Evolutionary conservation across 1,140 invertebrate genomes (phyloP), one percentile per base, ranked within the genome.

Genomic region (Camponotus pennsylvanicus): DNA sequence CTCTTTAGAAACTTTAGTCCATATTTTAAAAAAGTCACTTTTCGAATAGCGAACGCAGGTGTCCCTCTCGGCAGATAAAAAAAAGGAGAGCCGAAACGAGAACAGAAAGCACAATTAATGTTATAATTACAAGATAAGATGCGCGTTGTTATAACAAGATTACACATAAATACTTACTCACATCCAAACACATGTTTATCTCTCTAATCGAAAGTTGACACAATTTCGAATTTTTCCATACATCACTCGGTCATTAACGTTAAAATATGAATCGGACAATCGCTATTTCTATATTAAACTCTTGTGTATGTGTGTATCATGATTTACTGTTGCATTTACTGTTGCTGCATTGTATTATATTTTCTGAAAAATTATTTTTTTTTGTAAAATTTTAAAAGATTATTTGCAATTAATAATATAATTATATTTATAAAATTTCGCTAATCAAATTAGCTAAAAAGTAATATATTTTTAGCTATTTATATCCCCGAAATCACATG

Each of bases 161-260:
- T 82, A 71, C 18, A 42, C 32, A 70, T 9, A 45, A 13, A 42
- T 32, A 59, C 9, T 2, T 37, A 49, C 76, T 52, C 37, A 70
- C 18, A 11, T 9, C 15, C 6, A 37, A 52, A 42, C 11, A 7
- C 34, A 57, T 6, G 66, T 21, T 59, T 82, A 37, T 21, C 66
- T 71, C 71, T 82, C 78, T 71, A 71, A 57, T 59, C 52, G 15
- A 59, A 57, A 18, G 11, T 57, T 71, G 27, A 27, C 59, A 57
- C 49, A 37, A 77, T 42, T 49, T n/a, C 42, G 8, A 79, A 67
- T 67, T 79, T 79, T 64, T 40, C 21, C 63, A 45, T 2, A 9
- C 42, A 49, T 55, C 63, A 42, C 15, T 45, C 18, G 18, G 7
- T 67, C 52, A 55, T 67, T 79, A 67, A 79, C 40, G 15, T 40